Evolutionary conservation across 2,113 vertebrate species (phyloP).

Genomic region (Rhabdomys dilectus): DNA sequence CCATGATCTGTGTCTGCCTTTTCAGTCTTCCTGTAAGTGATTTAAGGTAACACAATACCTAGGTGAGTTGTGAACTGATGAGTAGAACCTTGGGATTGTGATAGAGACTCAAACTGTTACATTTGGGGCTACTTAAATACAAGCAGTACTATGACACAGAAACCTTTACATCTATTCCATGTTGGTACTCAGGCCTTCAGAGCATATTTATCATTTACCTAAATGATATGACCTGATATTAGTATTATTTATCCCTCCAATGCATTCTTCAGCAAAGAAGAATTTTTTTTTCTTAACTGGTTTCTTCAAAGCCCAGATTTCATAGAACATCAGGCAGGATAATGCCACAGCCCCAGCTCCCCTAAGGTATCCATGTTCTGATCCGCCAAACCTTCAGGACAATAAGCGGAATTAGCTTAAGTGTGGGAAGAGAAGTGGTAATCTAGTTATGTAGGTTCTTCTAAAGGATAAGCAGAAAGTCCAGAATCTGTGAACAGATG

Average conservation of each 20-base stretch:
- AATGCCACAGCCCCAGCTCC: too few species aligned
- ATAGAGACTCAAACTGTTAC: not conserved
- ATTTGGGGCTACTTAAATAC: not conserved
- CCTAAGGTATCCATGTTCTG: not conserved
- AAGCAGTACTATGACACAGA: not conserved
- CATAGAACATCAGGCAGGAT: not conserved
- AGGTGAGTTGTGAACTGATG: not conserved
- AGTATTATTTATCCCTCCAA: not conserved
- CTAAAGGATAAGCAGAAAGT: not conserved
- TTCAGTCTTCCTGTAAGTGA: not conserved
- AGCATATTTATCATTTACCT: not conserved
- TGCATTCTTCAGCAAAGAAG: not conserved
- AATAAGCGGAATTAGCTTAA: not conserved
- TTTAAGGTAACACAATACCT: not conserved
- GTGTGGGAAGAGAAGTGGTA: too few species aligned
- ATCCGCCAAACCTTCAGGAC: not conserved
- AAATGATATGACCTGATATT: not conserved
- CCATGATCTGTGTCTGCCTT: not conserved
- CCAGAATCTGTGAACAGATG: not conserved
- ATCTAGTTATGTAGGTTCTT: not conserved
- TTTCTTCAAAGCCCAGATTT: not conserved
- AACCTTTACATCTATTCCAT: not conserved
- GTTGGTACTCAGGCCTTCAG: too few species aligned
- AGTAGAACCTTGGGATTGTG: too few species aligned
- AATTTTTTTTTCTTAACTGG: not conserved